Evolutionary conservation across 2,888 invertebrate genomes (phyloP), one percentile per base, ranked within the genome.

Genomic region (Dioctria linearis): DNA sequence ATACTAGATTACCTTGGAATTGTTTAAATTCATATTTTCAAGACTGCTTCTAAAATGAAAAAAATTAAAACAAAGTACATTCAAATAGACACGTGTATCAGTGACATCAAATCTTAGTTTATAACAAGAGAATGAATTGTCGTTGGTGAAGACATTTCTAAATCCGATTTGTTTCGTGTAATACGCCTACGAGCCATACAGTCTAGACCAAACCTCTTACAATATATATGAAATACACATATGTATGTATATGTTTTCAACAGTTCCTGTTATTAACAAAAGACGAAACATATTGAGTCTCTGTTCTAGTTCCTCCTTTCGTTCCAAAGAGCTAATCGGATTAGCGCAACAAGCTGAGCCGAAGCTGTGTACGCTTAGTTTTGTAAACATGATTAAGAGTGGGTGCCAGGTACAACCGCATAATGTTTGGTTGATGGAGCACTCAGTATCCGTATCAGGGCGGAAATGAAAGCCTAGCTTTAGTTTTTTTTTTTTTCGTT

Each of bases 191-290:
- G 6, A 25, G 46, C 42, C 46, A 43, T 3, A 11, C 42, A 67
- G 67, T 67, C 67, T 49, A 67, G 67, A 57, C 57, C 51, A 13
- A 57, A 57, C 57, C 25, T 25, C 25, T 25, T 25, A 25, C 25
- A 25, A 25, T 25, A 2, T 25, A 25, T 25, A 25, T 25, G 25
- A 25, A 25, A 25, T 25, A 25, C 25, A 2, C 25, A 25, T 25
- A 25, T 25, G 25, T 25, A 25, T 25, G 25, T 25, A 25, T 57
- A 57, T 11, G 25, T 11, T 11, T 11, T 57, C 5, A 5, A 37
- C 54, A 37, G 51, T 71, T 71, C 51, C 71, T 71, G 37, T 54
- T 54, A 71, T 71, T 71, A 71, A 71, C 51, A 37, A 9, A 54
- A 39, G 11, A 46, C 67, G 51, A 54, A 54, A 71, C 51, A 11